These are phyloP conservation scores for Saccopteryx leptura DNA, from an alignment of 2,113 vertebrate species.

Conservation along the genomic window DNA sequence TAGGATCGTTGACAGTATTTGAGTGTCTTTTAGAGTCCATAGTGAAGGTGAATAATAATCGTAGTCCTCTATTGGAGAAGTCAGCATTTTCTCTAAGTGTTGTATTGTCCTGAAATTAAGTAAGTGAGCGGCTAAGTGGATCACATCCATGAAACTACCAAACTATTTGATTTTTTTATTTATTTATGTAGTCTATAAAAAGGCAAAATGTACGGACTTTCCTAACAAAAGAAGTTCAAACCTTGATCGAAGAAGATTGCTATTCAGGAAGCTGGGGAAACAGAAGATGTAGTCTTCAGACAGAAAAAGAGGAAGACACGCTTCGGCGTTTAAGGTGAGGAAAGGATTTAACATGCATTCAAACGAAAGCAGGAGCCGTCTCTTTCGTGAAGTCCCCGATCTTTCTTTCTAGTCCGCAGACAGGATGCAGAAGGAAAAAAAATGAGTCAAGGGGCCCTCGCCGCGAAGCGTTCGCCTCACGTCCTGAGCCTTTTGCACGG, in stretches of 20 bases:
- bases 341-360: conserved; percentile 32
- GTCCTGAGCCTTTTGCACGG: conserved; percentile 67
- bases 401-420: conserved; percentile 38
- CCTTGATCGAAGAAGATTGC: conserved; percentile 18
- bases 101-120: conserved; percentile 67
- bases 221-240: conserved; percentile 55
- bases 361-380: neutral
- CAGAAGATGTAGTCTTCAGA: conserved; percentile 18
- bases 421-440: neutral
- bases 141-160: neutral
- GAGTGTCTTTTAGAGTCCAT: conserved; percentile 26
- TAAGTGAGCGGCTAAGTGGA: conserved; percentile 20
- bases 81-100: conserved; percentile 53
- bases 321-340: conserved; percentile 34
- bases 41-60: conserved; percentile 47
- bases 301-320: conserved; percentile 25
- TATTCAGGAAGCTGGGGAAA: conserved; percentile 44
- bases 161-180: conserved; percentile 36
- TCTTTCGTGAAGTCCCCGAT: neutral
- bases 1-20: neutral
- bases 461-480: neutral
- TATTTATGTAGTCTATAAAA: conserved; percentile 46
- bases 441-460: conserved; percentile 34
- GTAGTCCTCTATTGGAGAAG: conserved; percentile 44
- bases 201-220: neutral